phyloP scores from a whole-genome alignment of 2,113 vertebrate species.

The Tragelaphus imberbis region DNA sequence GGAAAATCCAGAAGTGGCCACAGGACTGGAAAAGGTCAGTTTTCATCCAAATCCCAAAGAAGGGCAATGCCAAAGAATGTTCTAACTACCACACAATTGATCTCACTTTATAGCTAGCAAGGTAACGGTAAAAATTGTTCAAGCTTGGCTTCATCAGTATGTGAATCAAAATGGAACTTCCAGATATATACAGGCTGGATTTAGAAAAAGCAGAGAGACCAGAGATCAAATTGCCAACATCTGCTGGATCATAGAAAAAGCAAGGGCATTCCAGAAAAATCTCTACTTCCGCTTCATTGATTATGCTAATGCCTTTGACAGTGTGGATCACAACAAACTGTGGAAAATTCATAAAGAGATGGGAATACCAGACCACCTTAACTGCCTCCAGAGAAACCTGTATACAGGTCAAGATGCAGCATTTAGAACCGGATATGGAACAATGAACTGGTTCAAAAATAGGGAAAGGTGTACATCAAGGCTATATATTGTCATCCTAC shows the following conservation, averaged over 20 bases:
- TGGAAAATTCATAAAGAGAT: not conserved
- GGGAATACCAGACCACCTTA: not conserved
- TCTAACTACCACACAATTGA: not conserved
- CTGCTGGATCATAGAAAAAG: not conserved
- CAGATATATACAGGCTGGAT: not conserved
- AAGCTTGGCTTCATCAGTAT: not conserved
- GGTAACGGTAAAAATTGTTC: not conserved
- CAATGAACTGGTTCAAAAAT: not conserved
- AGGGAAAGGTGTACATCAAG: not conserved
- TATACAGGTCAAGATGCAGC: not conserved
- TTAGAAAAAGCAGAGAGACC: not conserved
- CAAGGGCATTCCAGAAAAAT: not conserved
- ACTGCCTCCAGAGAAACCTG: not conserved
- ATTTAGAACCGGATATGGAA: accelerated
- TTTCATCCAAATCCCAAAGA: not conserved
- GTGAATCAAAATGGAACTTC: not conserved
- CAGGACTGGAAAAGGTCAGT: not conserved
- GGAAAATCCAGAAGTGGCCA: not conserved
- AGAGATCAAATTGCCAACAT: not conserved
- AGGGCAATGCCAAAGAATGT: not conserved
- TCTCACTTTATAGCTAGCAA: not conserved
- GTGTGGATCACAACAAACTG: not conserved
- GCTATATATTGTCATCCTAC: not conserved
- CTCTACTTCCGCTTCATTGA: not conserved
- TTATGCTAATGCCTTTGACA: not conserved